Evolutionary conservation across 2,888 invertebrate genomes (phyloP), one percentile per base, ranked within the genome.

Genomic region (Gonocerus acuteangulatus): DNA sequence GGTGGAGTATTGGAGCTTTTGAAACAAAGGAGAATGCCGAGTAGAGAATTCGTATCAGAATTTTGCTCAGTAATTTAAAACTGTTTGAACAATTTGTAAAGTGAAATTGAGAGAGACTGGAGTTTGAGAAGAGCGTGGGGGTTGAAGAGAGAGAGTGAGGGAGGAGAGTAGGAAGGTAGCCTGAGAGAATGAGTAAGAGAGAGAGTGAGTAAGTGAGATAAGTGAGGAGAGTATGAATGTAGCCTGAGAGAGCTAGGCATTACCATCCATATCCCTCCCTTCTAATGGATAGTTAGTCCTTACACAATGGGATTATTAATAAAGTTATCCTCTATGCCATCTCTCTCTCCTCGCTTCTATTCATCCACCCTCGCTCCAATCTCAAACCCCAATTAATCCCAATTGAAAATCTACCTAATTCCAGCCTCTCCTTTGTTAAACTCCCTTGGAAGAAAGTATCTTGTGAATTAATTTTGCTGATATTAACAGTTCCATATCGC

Each of bases 261-360:
- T 52, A 52, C 52, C 36, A 52, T 36, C 52, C 39, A 52, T 52
- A 52, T 52, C 52, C 52, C 36, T 13, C 36, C 21, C 52, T 11
- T 19, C 51, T 39, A 52, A 52, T 52, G 39, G 52, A 52, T 52
- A 52, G 52, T 52, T 52, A 52, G 52, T 4, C 52, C 16, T 19
- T 21, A 39, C 39, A 64, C 64, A 64, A 64, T 64, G 62, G 47
- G 62, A 62, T 62, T 64, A 64, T 64, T 64, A 64, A 64, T 64
- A 64, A 64, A 64, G 64, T 64, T 64, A 64, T 60, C 58, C 61
- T 63, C 61, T 63, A 61, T 57, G 52, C 64, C n/a, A 2, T 39
- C n/a, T n/a, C 39, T 59, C 57, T 52, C 61, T 52, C 52, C 39
- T 39, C 15, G 42, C 16, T 16, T 32, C 56, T 42, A 56, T 56